These are phyloP conservation scores for Melieria crassipennis DNA, from an alignment of 2,888 invertebrate species.

Conservation along the genomic window DNA sequence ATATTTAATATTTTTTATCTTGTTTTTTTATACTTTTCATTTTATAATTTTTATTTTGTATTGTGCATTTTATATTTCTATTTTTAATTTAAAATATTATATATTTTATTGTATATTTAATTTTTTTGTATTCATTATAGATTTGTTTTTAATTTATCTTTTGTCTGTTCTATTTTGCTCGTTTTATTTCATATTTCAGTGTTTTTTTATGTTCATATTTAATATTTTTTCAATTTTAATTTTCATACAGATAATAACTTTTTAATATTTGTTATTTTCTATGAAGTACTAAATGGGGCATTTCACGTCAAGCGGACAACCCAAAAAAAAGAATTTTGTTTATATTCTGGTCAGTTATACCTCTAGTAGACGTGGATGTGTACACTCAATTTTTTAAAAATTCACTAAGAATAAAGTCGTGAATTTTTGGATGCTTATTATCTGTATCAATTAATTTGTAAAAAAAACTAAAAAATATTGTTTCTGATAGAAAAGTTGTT, in stretches of 20 bases:
- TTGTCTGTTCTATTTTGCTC: not conserved
- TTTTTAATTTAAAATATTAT: conserved; percentile 4
- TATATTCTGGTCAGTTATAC: too few species aligned
- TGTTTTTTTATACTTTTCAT: not conserved
- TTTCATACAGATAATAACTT: not conserved
- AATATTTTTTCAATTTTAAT: not conserved
- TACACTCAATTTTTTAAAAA: too few species aligned
- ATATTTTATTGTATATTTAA: not conserved
- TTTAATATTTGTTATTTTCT: conserved; percentile 11
- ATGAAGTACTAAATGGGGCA: not conserved
- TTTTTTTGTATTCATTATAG: not conserved
- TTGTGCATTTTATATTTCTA: not conserved
- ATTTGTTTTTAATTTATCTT: not conserved
- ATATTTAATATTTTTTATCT: not conserved
- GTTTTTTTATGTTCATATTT: not conserved
- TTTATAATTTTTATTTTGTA: not conserved
- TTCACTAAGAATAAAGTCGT: too few species aligned
- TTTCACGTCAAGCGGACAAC: too few species aligned
- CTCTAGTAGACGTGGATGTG: too few species aligned
- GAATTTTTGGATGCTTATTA: too few species aligned
- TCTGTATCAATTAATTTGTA: too few species aligned
- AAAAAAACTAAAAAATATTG: too few species aligned
- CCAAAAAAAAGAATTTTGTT: too few species aligned
- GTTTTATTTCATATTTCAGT: conserved; percentile 2
- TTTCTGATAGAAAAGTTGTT: too few species aligned